Evolutionary conservation across 37 sponge, comb jelly and placozoan genomes (phyloP).

Genomic region (Beroe forskalii): DNA sequence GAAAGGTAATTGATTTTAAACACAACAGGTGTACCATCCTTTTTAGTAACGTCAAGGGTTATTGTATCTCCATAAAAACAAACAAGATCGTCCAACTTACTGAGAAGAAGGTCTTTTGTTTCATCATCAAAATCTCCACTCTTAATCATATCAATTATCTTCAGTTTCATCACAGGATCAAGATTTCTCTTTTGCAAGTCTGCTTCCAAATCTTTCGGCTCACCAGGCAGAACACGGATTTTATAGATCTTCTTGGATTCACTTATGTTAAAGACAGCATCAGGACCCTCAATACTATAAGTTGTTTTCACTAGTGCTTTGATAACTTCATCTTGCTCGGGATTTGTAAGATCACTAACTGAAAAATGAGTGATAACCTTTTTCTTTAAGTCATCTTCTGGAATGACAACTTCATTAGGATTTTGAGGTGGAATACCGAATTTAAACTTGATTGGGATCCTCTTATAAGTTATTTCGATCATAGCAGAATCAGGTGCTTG

Average conservation of each 20-base stretch:
- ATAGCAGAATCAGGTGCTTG: slow-evolving; percentile 9
- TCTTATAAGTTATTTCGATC: not conserved
- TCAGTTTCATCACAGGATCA: not conserved
- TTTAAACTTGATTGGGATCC: slow-evolving; percentile 14
- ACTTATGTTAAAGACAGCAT: slow-evolving; percentile 40
- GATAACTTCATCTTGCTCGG: slow-evolving; percentile 6
- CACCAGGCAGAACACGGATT: not conserved
- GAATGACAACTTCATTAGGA: not conserved
- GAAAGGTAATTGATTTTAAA: not conserved
- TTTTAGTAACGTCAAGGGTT: not conserved
- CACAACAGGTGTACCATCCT: slow-evolving; percentile 28
- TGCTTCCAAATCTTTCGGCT: not conserved
- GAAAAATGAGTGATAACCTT: slow-evolving; percentile 38
- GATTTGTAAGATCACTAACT: not conserved
- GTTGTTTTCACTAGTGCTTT: not conserved
- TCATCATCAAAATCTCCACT: not conserved
- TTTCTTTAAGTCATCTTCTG: slow-evolving; percentile 28
- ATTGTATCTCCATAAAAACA: not conserved
- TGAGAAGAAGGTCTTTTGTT: not conserved
- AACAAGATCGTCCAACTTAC: not conserved
- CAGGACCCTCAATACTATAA: not conserved
- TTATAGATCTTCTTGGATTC: not conserved
- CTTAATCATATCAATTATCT: not conserved
- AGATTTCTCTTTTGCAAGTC: not conserved
- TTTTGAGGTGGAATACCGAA: slow-evolving; percentile 13